Evolutionary conservation across 2,888 invertebrate genomes (phyloP), one percentile per base, ranked within the genome.

Genomic region (Philonicus albiceps): DNA sequence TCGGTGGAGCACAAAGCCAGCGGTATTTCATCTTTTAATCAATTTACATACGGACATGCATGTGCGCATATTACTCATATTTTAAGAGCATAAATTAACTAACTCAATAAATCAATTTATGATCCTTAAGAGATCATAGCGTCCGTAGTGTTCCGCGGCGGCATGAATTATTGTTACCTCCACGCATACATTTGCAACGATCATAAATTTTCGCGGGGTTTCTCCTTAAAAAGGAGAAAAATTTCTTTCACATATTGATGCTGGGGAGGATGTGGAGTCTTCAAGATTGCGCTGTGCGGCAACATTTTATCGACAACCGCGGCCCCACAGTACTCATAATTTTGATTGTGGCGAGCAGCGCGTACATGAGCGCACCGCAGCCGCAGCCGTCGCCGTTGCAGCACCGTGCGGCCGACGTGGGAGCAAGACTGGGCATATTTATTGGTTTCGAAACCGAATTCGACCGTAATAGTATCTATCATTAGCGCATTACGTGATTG

Each of bases 391-490:
- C 40, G 13, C 16, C 40, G 16, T 43, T 3, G 40, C 40, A 30
- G 31, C 27, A 6, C 31, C n/a, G 81, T 81, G 74, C 74, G 37
- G 34, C 37, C 74, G 34, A 81, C 31, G 55, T 53, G 55, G 81
- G 55, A 81, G 81, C 78, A 55, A 86, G 88, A 87, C 86, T 87
- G 86, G 88, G 87, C 88, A 89, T 88, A 89, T 87, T 86, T 89
- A 89, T 89, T 89, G 89, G 88, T 89, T 89, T 89, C 87, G 87
- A 88, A 89, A 89, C 88, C 88, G 88, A 88, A 88, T 87, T 88
- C 88, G 89, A 89, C 89, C 88, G 88, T 89, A 89, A 89, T 89
- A 87, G 89, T 87, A 89, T 88, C 88, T 88, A 89, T 89, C 89
- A 89, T 89, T 89, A 89, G 85, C 87, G 86, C 87, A 88, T 86